Conservation (phyloP, 30 jellyfish, hydroid and myxozoan genomes). For the Cassiopea xamachana region DNA sequence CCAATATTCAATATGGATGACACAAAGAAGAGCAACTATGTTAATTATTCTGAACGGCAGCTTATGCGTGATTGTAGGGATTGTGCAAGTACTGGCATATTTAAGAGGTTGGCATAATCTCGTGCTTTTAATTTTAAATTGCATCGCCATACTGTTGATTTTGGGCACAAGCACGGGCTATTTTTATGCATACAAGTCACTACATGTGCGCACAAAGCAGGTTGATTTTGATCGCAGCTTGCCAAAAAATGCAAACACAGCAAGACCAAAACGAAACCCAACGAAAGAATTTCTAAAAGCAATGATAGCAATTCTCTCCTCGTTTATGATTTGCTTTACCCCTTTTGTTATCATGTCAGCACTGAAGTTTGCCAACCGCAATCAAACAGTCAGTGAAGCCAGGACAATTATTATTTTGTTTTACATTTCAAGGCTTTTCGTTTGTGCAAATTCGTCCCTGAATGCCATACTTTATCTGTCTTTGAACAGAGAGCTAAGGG, state of each 20-base stretch:
- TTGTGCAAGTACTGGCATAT: not conserved
- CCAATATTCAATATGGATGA: slow-evolving; percentile 39
- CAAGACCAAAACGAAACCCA: slow-evolving; percentile 15
- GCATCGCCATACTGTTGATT: slow-evolving; percentile 18
- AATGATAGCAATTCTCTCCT: slow-evolving; percentile 4
- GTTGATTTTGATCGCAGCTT: not conserved
- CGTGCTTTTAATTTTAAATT: not conserved
- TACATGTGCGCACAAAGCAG: slow-evolving; percentile 26
- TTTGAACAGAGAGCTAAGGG: slow-evolving; percentile 39
- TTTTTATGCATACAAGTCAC: slow-evolving; percentile 23
- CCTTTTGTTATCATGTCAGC: slow-evolving; percentile 25
- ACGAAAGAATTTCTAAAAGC: slow-evolving; percentile 29
- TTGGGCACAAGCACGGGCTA: slow-evolving; percentile 20
- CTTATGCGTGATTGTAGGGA: not conserved
- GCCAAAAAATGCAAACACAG: not conserved
- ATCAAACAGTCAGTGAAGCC: not conserved
- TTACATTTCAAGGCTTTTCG: slow-evolving; percentile 22
- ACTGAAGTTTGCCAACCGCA: not conserved
- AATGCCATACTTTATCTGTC: slow-evolving; percentile 20
- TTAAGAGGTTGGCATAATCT: not conserved
- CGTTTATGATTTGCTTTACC: not conserved
- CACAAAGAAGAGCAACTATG: slow-evolving; percentile 17
- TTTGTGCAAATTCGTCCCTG: slow-evolving; percentile 35
- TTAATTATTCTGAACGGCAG: slow-evolving; percentile 10
- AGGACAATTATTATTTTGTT: not conserved